These are phyloP conservation scores for Lepidurus packardi DNA, from an alignment of 1,140 invertebrate genomes.

Conservation along the genomic window DNA sequence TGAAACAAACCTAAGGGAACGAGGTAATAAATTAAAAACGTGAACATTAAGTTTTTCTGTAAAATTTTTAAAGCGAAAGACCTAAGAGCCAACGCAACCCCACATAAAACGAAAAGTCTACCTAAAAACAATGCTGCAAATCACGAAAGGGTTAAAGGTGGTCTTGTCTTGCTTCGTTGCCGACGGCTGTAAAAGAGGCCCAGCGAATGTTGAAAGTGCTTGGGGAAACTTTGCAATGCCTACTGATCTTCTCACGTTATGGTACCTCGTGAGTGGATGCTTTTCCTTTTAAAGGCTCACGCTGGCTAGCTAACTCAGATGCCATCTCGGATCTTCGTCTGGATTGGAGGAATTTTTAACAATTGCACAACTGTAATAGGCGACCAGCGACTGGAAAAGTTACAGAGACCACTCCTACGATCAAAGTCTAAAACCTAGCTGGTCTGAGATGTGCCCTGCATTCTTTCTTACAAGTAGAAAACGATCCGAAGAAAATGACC, in stretches of 20 bases:
- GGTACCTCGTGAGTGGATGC: neutral
- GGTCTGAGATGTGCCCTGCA: neutral
- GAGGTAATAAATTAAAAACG: neutral
- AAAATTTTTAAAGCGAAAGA: no score
- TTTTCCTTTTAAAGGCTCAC: neutral
- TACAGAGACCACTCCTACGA: constrained; percentile 1
- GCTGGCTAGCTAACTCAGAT: neutral
- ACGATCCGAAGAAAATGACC: neutral
- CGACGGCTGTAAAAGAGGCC: neutral
- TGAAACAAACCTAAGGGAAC: neutral
- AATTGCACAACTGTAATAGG: neutral
- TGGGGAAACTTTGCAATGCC: no score
- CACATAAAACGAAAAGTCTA: neutral
- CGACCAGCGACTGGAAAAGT: neutral
- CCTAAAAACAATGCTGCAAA: neutral
- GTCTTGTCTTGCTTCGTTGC: neutral
- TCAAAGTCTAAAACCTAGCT: neutral
- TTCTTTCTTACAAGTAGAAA: neutral
- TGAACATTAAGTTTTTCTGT: neutral
- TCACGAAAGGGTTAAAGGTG: no score
- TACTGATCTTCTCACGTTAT: no score
- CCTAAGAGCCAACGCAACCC: neutral
- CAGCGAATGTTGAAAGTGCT: no score
- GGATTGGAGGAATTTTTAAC: neutral
- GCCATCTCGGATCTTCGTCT: neutral